Percentiles rank a stretch among this genome's conserved stretches.
These are phyloP conservation scores for Sarcophaga carnaria DNA, from an alignment of 2,888 invertebrate species.

Conservation along the genomic window DNA sequence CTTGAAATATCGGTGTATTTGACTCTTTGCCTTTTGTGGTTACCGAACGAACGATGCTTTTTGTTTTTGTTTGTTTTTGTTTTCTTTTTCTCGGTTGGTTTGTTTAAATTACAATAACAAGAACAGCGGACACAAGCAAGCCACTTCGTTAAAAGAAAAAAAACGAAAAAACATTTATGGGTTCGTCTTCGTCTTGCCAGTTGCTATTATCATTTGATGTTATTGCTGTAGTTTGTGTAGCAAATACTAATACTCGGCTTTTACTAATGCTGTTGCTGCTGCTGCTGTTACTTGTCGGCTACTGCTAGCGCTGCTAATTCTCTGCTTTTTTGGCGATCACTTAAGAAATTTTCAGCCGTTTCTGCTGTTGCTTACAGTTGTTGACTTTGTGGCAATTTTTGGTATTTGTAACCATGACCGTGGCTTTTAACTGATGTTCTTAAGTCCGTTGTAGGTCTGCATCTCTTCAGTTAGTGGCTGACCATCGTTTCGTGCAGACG, in stretches of 20 bases:
- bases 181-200: conserved; percentile 42
- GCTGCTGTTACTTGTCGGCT: conserved; percentile 46
- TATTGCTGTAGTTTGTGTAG: conserved; percentile 41
- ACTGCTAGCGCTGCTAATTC: conserved; percentile 38
- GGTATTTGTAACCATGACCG: conserved; percentile 66
- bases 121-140: conserved; percentile 38
- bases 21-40: conserved; percentile 66
- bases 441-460: conserved; percentile 82
- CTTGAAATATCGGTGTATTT: conserved; percentile 45
- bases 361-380: conserved; percentile 27
- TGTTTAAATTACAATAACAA: conserved; percentile 5
- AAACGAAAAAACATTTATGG: conserved; percentile 41
- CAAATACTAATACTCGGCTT: conserved; percentile 44
- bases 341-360: conserved; percentile 26
- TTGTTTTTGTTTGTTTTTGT: conserved; percentile 33
- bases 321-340: conserved; percentile 34
- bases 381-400: conserved; percentile 61
- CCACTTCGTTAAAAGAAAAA: conserved; percentile 23
- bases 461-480: conserved; percentile 82
- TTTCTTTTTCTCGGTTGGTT: neutral
- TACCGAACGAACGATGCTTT: conserved; percentile 48
- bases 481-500: conserved; percentile 81
- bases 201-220: conserved; percentile 42
- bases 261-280: conserved; percentile 54
- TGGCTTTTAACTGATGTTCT: conserved; percentile 76